These are phyloP conservation scores for Murina feae DNA, from an alignment of 2,113 vertebrate genomes.

Conservation along the genomic window DNA sequence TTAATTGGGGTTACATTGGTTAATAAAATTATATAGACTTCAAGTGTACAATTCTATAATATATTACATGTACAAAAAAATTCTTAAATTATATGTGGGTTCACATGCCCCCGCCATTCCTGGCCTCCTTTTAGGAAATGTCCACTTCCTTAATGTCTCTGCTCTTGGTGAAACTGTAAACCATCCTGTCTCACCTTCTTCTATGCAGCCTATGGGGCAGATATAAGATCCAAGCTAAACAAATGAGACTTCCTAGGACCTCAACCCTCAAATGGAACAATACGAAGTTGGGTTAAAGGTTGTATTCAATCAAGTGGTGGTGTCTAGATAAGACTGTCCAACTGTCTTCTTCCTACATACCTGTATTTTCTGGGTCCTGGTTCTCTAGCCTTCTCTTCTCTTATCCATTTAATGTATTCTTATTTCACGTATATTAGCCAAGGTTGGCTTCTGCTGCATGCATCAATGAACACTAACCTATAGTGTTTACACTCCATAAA, in stretches of 20 bases:
- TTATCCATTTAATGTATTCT: not conserved
- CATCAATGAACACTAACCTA: not conserved
- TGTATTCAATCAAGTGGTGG: rapidly evolving
- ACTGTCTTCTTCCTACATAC: not conserved
- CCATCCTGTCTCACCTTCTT: not conserved
- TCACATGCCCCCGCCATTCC: not conserved
- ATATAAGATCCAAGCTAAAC: not conserved
- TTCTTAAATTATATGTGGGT: not conserved
- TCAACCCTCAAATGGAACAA: not conserved
- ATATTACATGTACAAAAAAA: not conserved
- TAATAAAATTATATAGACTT: not conserved
- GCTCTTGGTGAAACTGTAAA: not conserved
- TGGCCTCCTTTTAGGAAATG: not conserved
- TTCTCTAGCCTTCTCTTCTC: not conserved
- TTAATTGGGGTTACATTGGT: not conserved
- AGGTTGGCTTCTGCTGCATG: not conserved
- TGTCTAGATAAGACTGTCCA: not conserved
- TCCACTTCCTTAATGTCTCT: not conserved
- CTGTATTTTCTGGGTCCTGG: not conserved
- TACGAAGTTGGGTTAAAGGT: not conserved
- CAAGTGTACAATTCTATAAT: not conserved
- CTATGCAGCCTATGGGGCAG: not conserved
- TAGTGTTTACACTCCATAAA: not conserved
- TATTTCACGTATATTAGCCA: not conserved
- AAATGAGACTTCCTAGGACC: not conserved